Evolutionary conservation across 1,140 invertebrate species (phyloP), one percentile per base, ranked within the genome.

Genomic region (Eufriesea mexicana): DNA sequence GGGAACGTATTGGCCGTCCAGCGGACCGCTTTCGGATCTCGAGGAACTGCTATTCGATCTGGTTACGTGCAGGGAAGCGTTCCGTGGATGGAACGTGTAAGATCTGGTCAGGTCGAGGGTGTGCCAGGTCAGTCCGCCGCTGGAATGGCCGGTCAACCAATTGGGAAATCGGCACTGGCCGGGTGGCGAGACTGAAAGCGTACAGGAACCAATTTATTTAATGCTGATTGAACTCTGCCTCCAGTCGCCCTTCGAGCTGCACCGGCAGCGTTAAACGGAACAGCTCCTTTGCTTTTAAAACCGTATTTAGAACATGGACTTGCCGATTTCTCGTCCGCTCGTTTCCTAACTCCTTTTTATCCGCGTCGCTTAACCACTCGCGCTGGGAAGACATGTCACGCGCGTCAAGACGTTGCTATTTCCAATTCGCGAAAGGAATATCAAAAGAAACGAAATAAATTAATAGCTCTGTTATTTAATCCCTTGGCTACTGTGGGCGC

Each of bases 21-120:
- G 81, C 9, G 84, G 86, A 10, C 89, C 85, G 47, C 76, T 86
- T 61, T 94, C 93, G 71, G 91, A 89, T 84, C 92, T 91, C 45
- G 92, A 89, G 54, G 86, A 89, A 74, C 90, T 94, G 25, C 88
- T 88, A 86, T 94, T 94, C 47, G 89, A 90, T 86, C 93, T 92
- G 54, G 89, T 93, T 77, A 96, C 95, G 92, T 96, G 96, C 54
- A 97, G 94, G 0, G 96, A 96, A 0, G 96, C 96, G 88, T 97
- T 97, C 89, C 96, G 95, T 79, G 96, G 96, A 70, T 96, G 96
- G 90, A 97, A 97, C 75, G 96, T 96, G 92, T 97, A 97, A 28
- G 96, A 96, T 87, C 96, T 96, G 18, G 95, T 95, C 81, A 97
- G 95, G 91, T 98, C 97, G 78, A 98, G 94, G 78, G 96, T 97